Evolutionary conservation across 2,888 invertebrate genomes (phyloP), one percentile per base, ranked within the genome.

Genomic region (Hydrotaea cyrtoneurina): DNA sequence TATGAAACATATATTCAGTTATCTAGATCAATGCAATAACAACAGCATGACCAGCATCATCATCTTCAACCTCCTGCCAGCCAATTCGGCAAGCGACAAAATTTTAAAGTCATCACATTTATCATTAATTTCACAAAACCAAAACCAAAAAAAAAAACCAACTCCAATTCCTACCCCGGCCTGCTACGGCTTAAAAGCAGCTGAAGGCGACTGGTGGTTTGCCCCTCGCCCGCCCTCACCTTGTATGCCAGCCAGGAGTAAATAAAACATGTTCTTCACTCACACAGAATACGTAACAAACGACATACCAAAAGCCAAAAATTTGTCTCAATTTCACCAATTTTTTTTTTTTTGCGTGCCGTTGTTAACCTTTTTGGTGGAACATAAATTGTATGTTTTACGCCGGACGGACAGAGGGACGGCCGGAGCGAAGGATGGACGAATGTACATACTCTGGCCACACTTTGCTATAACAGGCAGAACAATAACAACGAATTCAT

Each of bases 41-140:
- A 46, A 26, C 23, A 53, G 50, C 1, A 15, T 0, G 13, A 31
- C 15, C 5, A 69, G 1, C 66, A 13, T 13, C 21, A 50, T n/a
- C 21, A 57, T 21, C 57, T 3, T 39, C 21, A 57, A 0, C 36
- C 26, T 19, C 31, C 50, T 2, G 39, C 7, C 39, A 62, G n/a
- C 59, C 5, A 17, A 36, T 11, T 46, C 62, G 64, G 72, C 74
- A 81, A 85, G 85, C 82, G 82, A 85, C 85, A 85, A 85, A 85
- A 79, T 82, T 85, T 82, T 77, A 77, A 85, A 85, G 82, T 85
- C 85, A 85, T 82, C 82, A 85, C 85, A 85, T 85, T 82, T 85
- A 85, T 85, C 85, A 85, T 85, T 85, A 74, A 82, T 82, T 79
- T 69, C 57, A 23, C 2, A 46, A 43, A 4, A 23, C 59, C 13